phyloP scores from a whole-genome alignment of 1,140 invertebrate genomes.

The Zaprionus lachaisei region DNA sequence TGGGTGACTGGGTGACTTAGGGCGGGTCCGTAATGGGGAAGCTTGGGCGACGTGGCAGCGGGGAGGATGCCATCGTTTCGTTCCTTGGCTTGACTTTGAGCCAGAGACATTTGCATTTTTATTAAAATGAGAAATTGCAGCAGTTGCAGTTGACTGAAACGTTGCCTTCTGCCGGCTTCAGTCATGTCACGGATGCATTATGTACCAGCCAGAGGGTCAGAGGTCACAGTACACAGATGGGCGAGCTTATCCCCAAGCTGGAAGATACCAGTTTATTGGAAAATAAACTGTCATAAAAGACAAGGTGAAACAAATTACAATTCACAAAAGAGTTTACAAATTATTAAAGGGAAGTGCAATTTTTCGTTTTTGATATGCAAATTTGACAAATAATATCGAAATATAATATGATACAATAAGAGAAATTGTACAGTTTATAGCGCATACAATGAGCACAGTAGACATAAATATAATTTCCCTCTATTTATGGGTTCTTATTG shows the following conservation, averaged over 20 bases:
- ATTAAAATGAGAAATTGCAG: conserved; percentile 79
- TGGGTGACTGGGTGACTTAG: neutral
- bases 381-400: neutral
- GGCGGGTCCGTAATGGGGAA: neutral
- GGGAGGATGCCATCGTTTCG: conserved; percentile 17
- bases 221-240: conserved; percentile 3
- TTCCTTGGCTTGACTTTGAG: conserved; percentile 73
- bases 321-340: neutral
- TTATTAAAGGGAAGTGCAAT: neutral
- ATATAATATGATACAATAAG: neutral
- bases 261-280: conserved; percentile 3
- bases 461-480: neutral
- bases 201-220: conserved; percentile 15
- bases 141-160: conserved; percentile 63
- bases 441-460: no score
- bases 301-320: neutral
- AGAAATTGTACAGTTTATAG: no score
- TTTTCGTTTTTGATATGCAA: neutral
- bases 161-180: conserved; percentile 15
- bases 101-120: conserved; percentile 75
- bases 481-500: neutral
- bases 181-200: conserved; percentile 52
- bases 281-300: conserved; percentile 14
- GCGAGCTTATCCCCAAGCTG: neutral
- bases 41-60: no score